Base-by-base conservation (phyloP, 2,797 vertebrate genomes). In the Rousettus madagascariensis region DNA sequence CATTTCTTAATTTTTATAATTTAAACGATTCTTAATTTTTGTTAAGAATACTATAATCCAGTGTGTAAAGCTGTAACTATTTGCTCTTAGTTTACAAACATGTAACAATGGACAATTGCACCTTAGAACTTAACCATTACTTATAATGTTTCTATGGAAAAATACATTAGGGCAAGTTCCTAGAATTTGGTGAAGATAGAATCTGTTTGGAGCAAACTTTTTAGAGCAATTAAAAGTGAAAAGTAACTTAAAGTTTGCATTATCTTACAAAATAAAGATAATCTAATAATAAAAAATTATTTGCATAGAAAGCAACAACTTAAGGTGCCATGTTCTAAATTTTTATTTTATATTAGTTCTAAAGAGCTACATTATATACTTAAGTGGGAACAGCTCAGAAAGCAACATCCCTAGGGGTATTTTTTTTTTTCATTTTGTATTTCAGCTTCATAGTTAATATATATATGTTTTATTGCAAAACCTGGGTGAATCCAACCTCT, bases 231-330 rank as follows among this genome's bases (percentile, higher is more conserved):
- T 72, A 61, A 17, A 93, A 61, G 66, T 59, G 20, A 79, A 71
- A 96, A 38, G 8, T 84, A 69, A 41, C 5, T 87, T 63, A 75
- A 63, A 65, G 26, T 87, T 88, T 92, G 2, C 0, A 8, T 75
- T 72, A 36, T 80, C 84, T 94, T 57, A 68, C n/a, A 74, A 59
- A 92, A 30, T 61, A 24, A 91, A 91, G 30, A n/a, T 69, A 75
- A 65, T 43, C 19, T 78, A 92, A 90, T 72, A 85, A 71, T 28
- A 49, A 85, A 61, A 41, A 43, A 13, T 65, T 77, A 91, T 66
- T 85, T 95, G 38, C 43, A 57, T 3, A 55, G 68, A 88, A 85
- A 86, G 6, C 26, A 55, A 43, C 57, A 46, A 30, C 8, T 82
- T 77, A 66, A 55, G 17, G 13, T 41, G 24, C 53, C 51, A 3